A percentile compares a stretch with the other conserved stretches of the same genome.
phyloP scores from a whole-genome alignment of 1,140 invertebrate genomes.

The Propsilocerus akamusi region DNA sequence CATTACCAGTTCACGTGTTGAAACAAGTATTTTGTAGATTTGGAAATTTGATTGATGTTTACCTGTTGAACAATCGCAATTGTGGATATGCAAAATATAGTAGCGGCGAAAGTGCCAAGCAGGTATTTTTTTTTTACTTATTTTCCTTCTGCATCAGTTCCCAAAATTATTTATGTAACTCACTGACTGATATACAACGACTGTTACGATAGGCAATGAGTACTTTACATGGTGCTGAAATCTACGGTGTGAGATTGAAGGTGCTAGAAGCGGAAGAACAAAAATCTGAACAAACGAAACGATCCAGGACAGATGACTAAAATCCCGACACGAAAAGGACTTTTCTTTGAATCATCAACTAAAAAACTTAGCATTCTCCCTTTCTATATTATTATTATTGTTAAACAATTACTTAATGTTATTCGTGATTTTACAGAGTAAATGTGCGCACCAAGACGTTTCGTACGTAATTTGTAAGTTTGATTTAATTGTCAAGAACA shows the following conservation, averaged over 20 bases:
- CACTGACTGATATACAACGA: constrained; percentile 9
- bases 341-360: no score
- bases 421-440: no score
- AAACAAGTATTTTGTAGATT: constrained; percentile 81
- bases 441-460: no score
- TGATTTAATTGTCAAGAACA: no score
- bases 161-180: constrained; percentile 40
- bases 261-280: constrained; percentile 77
- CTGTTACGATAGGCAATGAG: constrained; percentile 5
- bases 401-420: no score
- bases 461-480: no score
- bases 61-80: constrained; percentile 70
- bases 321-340: no score
- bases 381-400: no score
- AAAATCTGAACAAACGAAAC: not conserved
- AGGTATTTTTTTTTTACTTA: not conserved
- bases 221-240: constrained; percentile 58
- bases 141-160: constrained; percentile 24
- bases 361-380: no score
- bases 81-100: constrained; percentile 87
- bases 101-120: constrained; percentile 48
- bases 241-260: constrained; percentile 64
- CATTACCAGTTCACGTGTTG: constrained; percentile 60
- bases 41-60: constrained; percentile 83
- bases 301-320: not conserved